phyloP scores from a whole-genome alignment of 2,888 invertebrate species.

The Nowickia ferox region DNA sequence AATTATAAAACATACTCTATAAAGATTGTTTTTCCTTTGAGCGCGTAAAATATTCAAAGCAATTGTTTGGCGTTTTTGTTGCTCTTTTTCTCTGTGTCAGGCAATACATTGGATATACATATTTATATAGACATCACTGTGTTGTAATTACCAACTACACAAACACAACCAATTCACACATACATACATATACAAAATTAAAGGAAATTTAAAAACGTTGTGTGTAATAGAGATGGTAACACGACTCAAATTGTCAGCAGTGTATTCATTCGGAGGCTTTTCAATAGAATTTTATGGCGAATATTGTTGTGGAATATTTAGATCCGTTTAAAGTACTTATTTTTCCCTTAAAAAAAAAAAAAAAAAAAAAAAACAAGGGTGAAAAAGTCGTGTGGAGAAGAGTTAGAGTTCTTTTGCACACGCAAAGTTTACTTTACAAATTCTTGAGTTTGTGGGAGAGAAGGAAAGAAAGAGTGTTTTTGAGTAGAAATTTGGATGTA shows the following conservation, averaged over 20 bases:
- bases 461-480: too few relatives aligned
- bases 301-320: too few relatives aligned
- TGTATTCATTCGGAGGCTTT: too few relatives aligned
- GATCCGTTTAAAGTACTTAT: too few relatives aligned
- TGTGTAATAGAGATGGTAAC: background rate
- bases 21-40: slow-evolving; percentile 58
- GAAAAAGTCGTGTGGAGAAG: too few relatives aligned
- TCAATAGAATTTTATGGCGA: too few relatives aligned
- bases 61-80: slow-evolving; percentile 29
- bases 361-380: too few relatives aligned
- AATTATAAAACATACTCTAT: slow-evolving; percentile 1
- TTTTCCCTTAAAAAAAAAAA: too few relatives aligned
- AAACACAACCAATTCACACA: background rate
- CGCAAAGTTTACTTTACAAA: too few relatives aligned
- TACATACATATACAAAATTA: background rate
- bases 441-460: too few relatives aligned
- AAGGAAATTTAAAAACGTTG: slow-evolving; percentile 7
- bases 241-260: background rate
- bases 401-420: too few relatives aligned
- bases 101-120: background rate
- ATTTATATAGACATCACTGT: background rate
- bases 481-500: too few relatives aligned
- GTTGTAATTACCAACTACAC: slow-evolving; percentile 27
- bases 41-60: slow-evolving; percentile 32
- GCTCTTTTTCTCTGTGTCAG: slow-evolving; percentile 18